Evolutionary conservation across 1,140 invertebrate genomes (phyloP), one percentile per base, ranked within the genome.

Genomic region (Drosophila pseudoobscura): DNA sequence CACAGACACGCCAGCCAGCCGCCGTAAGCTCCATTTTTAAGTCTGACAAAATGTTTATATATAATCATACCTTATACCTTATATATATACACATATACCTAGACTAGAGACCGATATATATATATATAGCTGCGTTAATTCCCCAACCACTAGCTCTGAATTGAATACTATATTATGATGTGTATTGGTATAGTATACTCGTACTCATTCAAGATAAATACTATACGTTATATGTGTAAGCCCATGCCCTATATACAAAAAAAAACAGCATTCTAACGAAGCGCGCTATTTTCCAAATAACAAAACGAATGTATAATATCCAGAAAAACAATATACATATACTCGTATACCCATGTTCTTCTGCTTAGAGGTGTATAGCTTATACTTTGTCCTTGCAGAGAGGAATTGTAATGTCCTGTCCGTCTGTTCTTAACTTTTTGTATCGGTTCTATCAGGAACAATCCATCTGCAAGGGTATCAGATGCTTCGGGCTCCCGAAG

Each of bases 41-140:
- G 80, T 85, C 80, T 85, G 80, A 85, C 9, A 60, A 77, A 75
- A 68, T 75, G 71, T 84, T 78, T 84, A 78, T 84, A 82, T 60
- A 71, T 61, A 71, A 54, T 69, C 49, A 59, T 43, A 73, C 54
- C 55, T 45, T 47, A 59, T 43, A 73, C 54, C 55, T 45, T 47
- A 29, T 22, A 69, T 43, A 54, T 49, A 61, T 35, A 64, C 55
- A 54, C 46, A 54, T 57, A 56, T 53, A 53, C 56, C 26, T 69
- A 71, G 54, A 39, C 52, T 44, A 24, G 31, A 29, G 46, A 26
- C 24, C 24, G 24, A 26, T 49, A 70, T 22, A 29, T 15, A 54
- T 51, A 51, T 70, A 51, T 56, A 59, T 53, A 74, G 49, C 41
- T 41, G 64, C 64, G 64, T 68, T 68, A 65, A 51, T 35, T 13